Evolutionary conservation across 2,113 vertebrate species (phyloP).

Genomic region (Opisthocomus hoazin): DNA sequence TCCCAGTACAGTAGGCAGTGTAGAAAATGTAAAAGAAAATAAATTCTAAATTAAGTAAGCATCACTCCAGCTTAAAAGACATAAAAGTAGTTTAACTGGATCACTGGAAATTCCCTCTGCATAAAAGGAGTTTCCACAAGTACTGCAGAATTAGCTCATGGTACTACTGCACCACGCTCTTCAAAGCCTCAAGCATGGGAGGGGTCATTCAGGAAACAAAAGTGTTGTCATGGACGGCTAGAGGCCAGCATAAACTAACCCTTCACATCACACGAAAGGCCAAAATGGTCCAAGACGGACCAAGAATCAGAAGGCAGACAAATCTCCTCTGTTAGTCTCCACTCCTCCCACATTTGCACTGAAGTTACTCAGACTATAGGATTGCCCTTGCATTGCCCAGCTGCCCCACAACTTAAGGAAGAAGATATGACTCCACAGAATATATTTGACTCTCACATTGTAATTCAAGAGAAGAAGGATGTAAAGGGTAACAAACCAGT

Average conservation of each 20-base stretch:
- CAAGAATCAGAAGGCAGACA: not conserved
- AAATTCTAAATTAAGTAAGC: not conserved
- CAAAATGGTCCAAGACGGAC: not conserved
- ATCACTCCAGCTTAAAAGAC: not conserved
- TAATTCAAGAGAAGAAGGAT: not conserved
- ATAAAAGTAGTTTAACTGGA: not conserved
- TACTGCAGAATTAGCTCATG: not conserved
- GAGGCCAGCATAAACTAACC: not conserved
- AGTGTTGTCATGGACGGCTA: not conserved
- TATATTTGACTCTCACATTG: not conserved
- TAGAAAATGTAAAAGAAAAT: not conserved
- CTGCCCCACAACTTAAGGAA: not conserved
- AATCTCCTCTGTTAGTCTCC: not conserved
- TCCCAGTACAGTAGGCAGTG: not conserved
- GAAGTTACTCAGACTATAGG: not conserved
- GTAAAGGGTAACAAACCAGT: not conserved
- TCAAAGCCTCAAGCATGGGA: not conserved
- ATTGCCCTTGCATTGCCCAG: not conserved
- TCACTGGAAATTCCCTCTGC: slow-evolving; percentile 22
- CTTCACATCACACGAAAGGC: not conserved
- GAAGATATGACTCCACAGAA: not conserved
- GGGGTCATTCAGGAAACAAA: not conserved
- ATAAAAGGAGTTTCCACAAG: not conserved
- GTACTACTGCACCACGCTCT: not conserved
- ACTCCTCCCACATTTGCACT: not conserved